Percentiles rank a stretch among this genome's conserved stretches.
phyloP scores from a whole-genome alignment of 2,113 vertebrate species.

The Ptyas mucosa region DNA sequence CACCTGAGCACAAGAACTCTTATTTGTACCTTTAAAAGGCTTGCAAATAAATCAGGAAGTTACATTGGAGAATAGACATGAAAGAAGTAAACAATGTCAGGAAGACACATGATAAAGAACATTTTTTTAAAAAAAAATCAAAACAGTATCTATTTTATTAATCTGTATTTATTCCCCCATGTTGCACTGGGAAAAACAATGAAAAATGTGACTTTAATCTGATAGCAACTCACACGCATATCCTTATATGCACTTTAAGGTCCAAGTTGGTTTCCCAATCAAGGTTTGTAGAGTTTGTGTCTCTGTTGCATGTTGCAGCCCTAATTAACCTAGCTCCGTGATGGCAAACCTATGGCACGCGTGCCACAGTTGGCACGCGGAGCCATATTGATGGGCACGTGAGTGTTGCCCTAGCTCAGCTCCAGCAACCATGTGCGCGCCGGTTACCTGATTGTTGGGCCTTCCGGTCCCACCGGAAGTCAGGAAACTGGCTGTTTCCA shows the following conservation, averaged over 20 bases:
- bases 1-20: fast-evolving
- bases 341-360: no score
- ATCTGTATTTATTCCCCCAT: constrained; percentile 60
- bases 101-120: constrained; percentile 56
- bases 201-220: constrained; percentile 67
- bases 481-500: no score
- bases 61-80: constrained; percentile 20
- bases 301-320: constrained; percentile 48
- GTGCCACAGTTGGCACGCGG: no score
- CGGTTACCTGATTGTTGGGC: no score
- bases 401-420: no score
- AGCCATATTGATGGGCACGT: no score
- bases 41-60: background rate
- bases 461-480: no score
- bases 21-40: background rate
- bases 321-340: constrained; percentile 50
- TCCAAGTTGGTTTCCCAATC: constrained; percentile 63
- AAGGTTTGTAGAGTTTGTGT: constrained; percentile 24
- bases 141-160: constrained; percentile 66
- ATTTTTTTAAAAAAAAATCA: constrained; percentile 57
- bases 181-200: constrained; percentile 68
- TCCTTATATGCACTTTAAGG: constrained; percentile 56
- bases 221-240: constrained; percentile 62
- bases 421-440: no score
- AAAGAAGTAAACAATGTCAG: constrained; percentile 59